phyloP scores from a whole-genome alignment of 2,797 vertebrate genomes.

The Hapalemur alaotrensis region DNA sequence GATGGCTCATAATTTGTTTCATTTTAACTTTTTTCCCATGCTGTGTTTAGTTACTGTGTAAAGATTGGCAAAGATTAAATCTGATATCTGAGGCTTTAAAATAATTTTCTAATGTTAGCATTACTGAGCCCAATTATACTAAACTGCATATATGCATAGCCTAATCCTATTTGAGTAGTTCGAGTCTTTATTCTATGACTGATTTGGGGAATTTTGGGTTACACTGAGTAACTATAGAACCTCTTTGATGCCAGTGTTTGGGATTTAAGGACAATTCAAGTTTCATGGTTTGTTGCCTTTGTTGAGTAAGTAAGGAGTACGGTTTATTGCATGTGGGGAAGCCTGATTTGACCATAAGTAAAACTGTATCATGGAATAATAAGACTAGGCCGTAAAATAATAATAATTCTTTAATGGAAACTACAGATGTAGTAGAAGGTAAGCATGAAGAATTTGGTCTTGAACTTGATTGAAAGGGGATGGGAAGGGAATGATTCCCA shows the following conservation, averaged over 20 bases:
- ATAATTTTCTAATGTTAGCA: not conserved
- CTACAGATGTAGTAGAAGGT: not conserved
- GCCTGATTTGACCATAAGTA: constrained; percentile 25
- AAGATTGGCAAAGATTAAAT: constrained; percentile 37
- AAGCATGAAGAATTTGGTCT: not conserved
- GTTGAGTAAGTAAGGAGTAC: not conserved
- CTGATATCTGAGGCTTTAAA: constrained; percentile 48
- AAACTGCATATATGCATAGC: not conserved
- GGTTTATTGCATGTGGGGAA: not conserved
- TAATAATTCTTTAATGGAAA: not conserved
- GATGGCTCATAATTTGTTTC: not conserved
- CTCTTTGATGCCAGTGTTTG: constrained; percentile 3
- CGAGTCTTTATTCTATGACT: not conserved
- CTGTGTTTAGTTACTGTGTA: not conserved
- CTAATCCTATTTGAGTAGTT: constrained; percentile 17
- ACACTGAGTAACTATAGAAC: not conserved
- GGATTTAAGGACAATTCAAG: constrained; percentile 3
- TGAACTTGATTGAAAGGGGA: not conserved
- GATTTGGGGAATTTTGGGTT: not conserved
- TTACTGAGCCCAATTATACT: not conserved
- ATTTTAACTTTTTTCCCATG: not conserved
- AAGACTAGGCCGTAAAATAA: constrained; percentile 38
- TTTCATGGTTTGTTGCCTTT: not conserved
- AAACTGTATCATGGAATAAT: constrained; percentile 4
- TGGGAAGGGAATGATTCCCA: not conserved